Base-by-base conservation (phyloP, 2,797 vertebrate species). In the Ficedula albicollis region DNA sequence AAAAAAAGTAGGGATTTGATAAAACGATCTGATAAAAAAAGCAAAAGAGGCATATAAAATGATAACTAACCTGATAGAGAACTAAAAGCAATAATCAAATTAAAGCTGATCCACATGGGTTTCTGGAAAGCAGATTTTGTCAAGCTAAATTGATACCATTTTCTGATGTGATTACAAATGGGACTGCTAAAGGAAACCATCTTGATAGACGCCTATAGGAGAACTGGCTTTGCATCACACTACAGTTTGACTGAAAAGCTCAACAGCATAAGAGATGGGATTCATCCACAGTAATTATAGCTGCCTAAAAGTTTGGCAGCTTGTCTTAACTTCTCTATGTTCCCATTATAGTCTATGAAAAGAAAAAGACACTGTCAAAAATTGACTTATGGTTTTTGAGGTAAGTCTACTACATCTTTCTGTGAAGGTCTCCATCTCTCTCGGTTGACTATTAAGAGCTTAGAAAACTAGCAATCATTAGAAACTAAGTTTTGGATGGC, bases 161-260 rank as follows among this genome's bases (percentile, higher is more conserved):
- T 96, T 94, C 87, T 96, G 95, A 96, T 96, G 89, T 62, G 93
- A 96, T 96, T 95, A 96, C 82, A 96, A 94, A 96, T 84, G 58
- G 38, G 69, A 91, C 62, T 73, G 93, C 87, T 93, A 56, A 85
- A 91, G 62, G 73, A 73, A 96, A 81, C 76, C 51, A 75, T 79
- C 55, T 69, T 94, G 90, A 96, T 76, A 34, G 94, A 88, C 3
- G 59, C n/a, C 76, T 90, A 66, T 41, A 81, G 91, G 58, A 84
- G 60, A 92, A 82, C 30, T 51, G 81, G 59, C 77, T 89, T 84
- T 73, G 48, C 58, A 90, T 51, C 81, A 67, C 30, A 60, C 39
- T 60, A 51, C 8, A 89, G 34, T 82, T 89, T 83, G 72, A 93
- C 58, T 7, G 6, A 89, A 94, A 96, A 93, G 49, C 60, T 94